Evolutionary conservation across 2,888 invertebrate genomes (phyloP), one percentile per base, ranked within the genome.

Genomic region (Torymus aiolomorphi): DNA sequence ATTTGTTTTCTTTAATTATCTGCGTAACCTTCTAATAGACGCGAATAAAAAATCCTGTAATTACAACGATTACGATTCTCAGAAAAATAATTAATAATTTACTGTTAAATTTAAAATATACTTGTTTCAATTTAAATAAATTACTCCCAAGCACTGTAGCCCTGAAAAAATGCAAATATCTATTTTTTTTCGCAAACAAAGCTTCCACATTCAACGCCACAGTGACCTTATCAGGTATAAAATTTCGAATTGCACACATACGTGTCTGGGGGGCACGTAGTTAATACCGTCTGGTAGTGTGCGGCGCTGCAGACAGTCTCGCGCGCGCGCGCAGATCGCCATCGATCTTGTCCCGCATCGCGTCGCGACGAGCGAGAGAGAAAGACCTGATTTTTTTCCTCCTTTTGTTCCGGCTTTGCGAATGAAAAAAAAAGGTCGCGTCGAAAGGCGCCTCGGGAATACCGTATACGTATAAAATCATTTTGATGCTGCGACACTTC

Each of bases 271-370:
- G 42, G 31, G 42, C 42, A 42, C 42, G 42, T 42, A 42, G 42
- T 42, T 42, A 42, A 42, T 42, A 42, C 42, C 72, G 12, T n/a
- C 16, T 72, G 12, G 24, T 31, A 62, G 62, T 72, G 62, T 42
- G 42, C 42, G 1, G 52, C 62, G 24, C 24, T 13, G 62, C 54
- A 61, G 72, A 62, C 72, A 24, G 72, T 62, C 62, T 72, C 51
- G 61, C 71, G 42, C 57, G 52, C 20, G 20, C 20, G 42, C 13
- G 12, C 71, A 71, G 71, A 71, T 71, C 49, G 59, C 51, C 59
- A 72, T 72, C 72, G 72, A 72, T 62, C 72, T 72, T 52, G 14
- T 31, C 31, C 72, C 63, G 76, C 57, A 59, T 80, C 80, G 71
- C 56, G 66, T 57, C 65, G 69, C 51, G 62, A 49, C 42, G 42